Conservation (phyloP, 2,113 vertebrate genomes). For the Bucco capensis region DNA sequence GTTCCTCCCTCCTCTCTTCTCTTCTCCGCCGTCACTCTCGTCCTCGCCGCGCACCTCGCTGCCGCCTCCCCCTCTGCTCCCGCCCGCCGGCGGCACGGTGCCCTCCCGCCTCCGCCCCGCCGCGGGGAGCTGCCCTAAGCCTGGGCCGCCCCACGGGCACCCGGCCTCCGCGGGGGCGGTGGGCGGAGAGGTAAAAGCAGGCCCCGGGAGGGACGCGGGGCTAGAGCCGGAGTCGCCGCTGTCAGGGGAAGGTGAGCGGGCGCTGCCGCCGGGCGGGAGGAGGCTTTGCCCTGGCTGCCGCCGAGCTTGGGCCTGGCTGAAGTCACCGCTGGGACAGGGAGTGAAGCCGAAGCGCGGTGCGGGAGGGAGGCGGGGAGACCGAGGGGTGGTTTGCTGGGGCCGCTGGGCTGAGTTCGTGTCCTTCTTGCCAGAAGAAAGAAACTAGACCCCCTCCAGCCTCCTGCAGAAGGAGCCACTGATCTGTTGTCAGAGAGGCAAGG, state of each 20-base stretch:
- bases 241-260: conserved; percentile 1
- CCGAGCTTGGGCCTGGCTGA: neutral
- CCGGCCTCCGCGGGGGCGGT: conserved; percentile 13
- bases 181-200: neutral
- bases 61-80: neutral
- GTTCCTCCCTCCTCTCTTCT: neutral
- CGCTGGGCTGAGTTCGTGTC: neutral
- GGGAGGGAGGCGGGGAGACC: neutral
- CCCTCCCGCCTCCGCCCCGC: neutral
- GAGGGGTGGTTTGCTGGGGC: no score
- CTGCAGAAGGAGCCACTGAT: rapidly evolving
- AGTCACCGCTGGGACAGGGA: rapidly evolving
- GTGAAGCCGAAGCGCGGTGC: neutral
- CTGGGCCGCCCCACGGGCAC: neutral
- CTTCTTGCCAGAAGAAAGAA: rapidly evolving
- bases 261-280: neutral
- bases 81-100: neutral
- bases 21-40: neutral
- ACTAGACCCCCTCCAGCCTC: rapidly evolving
- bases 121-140: neutral
- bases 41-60: no score
- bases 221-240: neutral
- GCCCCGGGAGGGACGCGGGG: neutral
- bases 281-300: rapidly evolving
- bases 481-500: rapidly evolving